Base-by-base conservation (phyloP, 2,797 vertebrate genomes). In the Fistularia commersonii region DNA sequence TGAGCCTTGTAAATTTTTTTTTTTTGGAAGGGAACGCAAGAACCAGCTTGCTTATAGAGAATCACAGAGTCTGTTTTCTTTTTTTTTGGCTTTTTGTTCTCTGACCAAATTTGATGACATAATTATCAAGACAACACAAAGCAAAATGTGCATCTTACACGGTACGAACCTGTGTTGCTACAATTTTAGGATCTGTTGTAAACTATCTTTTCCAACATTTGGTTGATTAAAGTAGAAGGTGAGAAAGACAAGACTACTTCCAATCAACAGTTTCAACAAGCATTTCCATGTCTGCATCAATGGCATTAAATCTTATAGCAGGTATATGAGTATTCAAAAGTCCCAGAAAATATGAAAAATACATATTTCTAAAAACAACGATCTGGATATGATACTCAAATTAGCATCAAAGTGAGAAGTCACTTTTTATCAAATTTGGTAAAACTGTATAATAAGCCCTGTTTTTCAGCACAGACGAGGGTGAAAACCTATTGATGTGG, bases 41-140 rank as follows among this genome's bases (percentile, higher is more conserved):
- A 95, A 92, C 96, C 96, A 97, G 96, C 97, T 98, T 88, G 95
- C 95, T 90, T 51, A 71, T 74, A 61, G 47, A 71, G 23, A 68
- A 41, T 68, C 66, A 66, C 51, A 76, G 48, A 64, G 60, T 60
- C 40, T 34, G 62, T 54, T 1, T 14, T 61, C 10, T 45, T 36
- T 15, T 11, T 41, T 40, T 14, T 11, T 6, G 10, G 38, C 38
- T 33, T 41, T 48, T 12, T 42, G 59, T 40, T 8, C 38, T 39
- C 33, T 34, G n/a, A 12, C 62, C 41, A 38, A 23, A 23, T 23
- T 23, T 23, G 23, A 23, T 23, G 23, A 23, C 23, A 4, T 23
- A 4, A 23, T 23, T 35, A 61, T 40, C 6, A 40, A 62, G 69
- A 63, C 15, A 64, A 67, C 33, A 60, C 31, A 48, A 45, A 64